These are phyloP conservation scores for Melanostoma mellinum DNA, from an alignment of 2,888 invertebrate genomes.

Conservation along the genomic window DNA sequence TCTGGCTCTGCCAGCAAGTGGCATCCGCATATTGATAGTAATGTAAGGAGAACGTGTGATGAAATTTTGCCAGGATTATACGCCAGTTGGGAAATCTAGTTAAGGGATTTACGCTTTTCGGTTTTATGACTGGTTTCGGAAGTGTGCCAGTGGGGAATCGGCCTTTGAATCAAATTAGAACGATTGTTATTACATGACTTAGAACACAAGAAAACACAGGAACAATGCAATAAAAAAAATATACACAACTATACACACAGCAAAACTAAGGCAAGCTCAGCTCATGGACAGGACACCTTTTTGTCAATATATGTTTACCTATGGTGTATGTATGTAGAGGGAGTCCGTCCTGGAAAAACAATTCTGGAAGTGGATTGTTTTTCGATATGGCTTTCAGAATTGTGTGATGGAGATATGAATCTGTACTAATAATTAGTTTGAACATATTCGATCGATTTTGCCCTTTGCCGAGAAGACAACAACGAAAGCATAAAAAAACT, in stretches of 20 bases:
- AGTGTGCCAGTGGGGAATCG: constrained; percentile 73
- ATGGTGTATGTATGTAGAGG: neutral
- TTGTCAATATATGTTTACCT: neutral
- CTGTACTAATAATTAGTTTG: constrained; percentile 68
- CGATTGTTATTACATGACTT: constrained; percentile 70
- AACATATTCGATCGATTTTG: constrained; percentile 47
- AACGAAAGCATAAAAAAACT: neutral
- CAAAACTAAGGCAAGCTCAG: constrained; percentile 1
- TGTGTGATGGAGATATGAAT: constrained; percentile 69
- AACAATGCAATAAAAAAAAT: constrained; percentile 14
- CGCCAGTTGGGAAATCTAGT: constrained; percentile 73
- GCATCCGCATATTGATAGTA: constrained; percentile 67
- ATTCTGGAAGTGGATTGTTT: constrained; percentile 65
- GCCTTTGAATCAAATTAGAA: constrained; percentile 72
- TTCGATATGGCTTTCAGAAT: constrained; percentile 61
- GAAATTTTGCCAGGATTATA: constrained; percentile 72
- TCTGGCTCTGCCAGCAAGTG: constrained; percentile 36
- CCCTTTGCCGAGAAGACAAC: neutral
- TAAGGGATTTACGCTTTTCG: constrained; percentile 71
- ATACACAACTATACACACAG: neutral
- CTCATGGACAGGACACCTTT: constrained; percentile 12
- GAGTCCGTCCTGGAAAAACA: neutral
- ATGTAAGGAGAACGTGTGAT: constrained; percentile 68
- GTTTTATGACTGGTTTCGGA: constrained; percentile 71
- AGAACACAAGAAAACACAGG: constrained; percentile 26